phyloP scores from a whole-genome alignment of 2,888 invertebrate species.

The Odontocolon sp. region DNA sequence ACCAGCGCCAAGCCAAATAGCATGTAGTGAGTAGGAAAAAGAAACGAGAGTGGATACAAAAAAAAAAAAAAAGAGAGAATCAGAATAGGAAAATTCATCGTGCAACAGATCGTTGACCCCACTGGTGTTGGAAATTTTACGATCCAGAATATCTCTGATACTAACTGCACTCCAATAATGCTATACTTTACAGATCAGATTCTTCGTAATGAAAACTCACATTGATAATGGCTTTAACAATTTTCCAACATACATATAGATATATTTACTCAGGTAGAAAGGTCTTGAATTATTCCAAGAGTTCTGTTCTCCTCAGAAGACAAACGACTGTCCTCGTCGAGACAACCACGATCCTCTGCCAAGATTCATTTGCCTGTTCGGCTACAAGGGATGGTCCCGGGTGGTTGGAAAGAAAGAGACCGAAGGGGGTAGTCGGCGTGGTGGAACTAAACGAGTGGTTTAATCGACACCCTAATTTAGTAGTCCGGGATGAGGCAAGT shows the following conservation, averaged over 20 bases:
- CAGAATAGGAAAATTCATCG: constrained; percentile 29
- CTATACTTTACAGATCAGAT: background rate
- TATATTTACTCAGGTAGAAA: background rate
- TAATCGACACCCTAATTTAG: constrained; percentile 66
- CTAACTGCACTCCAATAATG: background rate
- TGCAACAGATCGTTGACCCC: constrained; percentile 48
- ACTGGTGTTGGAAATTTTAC: background rate
- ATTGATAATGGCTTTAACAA: too few relatives aligned
- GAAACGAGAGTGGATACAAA: constrained; percentile 48
- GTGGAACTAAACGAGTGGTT: constrained; percentile 60
- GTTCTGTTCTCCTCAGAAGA: constrained; percentile 36
- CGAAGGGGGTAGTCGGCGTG: background rate
- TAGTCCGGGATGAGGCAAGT: constrained; percentile 42
- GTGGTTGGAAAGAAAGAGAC: constrained; percentile 30
- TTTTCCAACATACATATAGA: too few relatives aligned
- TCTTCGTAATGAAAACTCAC: too few relatives aligned
- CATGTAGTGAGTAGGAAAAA: constrained; percentile 36
- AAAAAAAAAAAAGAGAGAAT: constrained; percentile 46
- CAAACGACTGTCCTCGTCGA: constrained; percentile 56
- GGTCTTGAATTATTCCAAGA: constrained; percentile 1
- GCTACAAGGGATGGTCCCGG: constrained; percentile 20
- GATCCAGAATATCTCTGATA: background rate
- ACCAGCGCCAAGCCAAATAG: constrained; percentile 49
- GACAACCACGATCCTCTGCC: constrained; percentile 54
- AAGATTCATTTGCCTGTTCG: constrained; percentile 62